Evolutionary conservation across 2,888 invertebrate genomes (phyloP), one percentile per base, ranked within the genome.

Genomic region (Pseudoips prasinana): DNA sequence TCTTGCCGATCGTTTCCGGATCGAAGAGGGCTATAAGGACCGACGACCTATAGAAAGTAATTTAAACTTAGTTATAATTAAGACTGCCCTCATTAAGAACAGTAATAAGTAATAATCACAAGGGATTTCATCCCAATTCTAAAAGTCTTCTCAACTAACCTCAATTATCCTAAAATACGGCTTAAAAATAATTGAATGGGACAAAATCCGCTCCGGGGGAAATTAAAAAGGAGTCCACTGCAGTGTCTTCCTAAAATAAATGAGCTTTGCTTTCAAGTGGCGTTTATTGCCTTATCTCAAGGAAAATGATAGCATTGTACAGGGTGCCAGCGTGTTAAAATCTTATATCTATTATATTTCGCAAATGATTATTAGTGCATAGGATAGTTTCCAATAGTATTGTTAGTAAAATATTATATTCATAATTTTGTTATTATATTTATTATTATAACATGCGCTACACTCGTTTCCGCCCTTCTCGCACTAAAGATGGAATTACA

Each of bases 211-310:
- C 55, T 45, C 34, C 52, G 43, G 52, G 55, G 28, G 61, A 69
- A 76, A 75, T 77, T 71, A 80, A 79, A 83, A 77, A 72, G 52
- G 65, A 72, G 59, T 71, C 62, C 57, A 69, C 61, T 78, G 70
- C 68, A 76, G 66, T 73, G 69, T 67, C 71, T 75, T 67, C 70
- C 68, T 65, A 62, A 69, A 80, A 80, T 78, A 76, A 82, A 82
- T 73, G 75, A 73, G 74, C 53, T 76, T 73, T 73, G 69, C 71
- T 72, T 74, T 73, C 75, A 70, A 81, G 78, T 78, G 79, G 75
- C 78, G 74, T 82, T 84, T 81, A 84, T 83, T 76, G 77, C 73
- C 72, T 79, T 82, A 77, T 83, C 83, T 81, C 70, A 65, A 73
- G 67, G 64, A 75, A 78, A 81, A 76, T 79, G 77, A 82, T 83